phyloP scores from a whole-genome alignment of 2,797 vertebrate species.

The Poeciliopsis infans region DNA sequence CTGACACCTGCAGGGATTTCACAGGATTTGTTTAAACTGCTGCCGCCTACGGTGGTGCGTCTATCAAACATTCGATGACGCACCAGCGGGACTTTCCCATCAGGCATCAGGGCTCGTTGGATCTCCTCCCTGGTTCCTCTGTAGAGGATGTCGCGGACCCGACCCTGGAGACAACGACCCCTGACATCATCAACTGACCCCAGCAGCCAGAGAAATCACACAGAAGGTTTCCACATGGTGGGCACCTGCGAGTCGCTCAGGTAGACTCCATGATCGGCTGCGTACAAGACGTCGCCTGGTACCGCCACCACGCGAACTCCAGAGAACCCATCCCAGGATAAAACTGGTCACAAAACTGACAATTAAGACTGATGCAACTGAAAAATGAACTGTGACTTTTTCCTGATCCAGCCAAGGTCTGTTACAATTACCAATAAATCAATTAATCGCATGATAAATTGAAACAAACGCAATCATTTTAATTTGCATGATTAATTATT shows the following conservation, averaged over 20 bases:
- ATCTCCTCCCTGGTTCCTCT: conserved; percentile 83
- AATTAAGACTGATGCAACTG: not conserved
- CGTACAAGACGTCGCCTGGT: conserved; percentile 84
- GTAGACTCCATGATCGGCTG: conserved; percentile 89
- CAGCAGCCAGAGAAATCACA: not conserved
- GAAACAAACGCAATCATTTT: too few species aligned
- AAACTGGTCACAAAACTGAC: conserved; percentile 29
- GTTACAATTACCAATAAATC: too few species aligned
- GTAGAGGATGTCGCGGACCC: conserved; percentile 88
- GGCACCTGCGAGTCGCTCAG: conserved; percentile 83
- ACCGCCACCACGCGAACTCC: conserved; percentile 88
- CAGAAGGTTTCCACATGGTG: not conserved
- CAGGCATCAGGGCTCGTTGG: conserved; percentile 73
- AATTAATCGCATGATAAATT: too few species aligned
- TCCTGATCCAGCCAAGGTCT: not conserved
- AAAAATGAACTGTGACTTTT: not conserved
- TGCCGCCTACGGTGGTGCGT: not conserved
- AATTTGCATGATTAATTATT: too few species aligned
- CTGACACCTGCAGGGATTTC: conserved; percentile 85
- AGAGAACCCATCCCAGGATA: conserved; percentile 85
- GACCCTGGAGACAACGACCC: conserved; percentile 73
- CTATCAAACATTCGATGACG: not conserved
- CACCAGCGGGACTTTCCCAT: conserved; percentile 91
- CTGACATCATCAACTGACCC: not conserved
- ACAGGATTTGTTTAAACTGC: not conserved